phyloP scores from a whole-genome alignment of 2,888 invertebrate genomes.

The Crossocerus cetratus region DNA sequence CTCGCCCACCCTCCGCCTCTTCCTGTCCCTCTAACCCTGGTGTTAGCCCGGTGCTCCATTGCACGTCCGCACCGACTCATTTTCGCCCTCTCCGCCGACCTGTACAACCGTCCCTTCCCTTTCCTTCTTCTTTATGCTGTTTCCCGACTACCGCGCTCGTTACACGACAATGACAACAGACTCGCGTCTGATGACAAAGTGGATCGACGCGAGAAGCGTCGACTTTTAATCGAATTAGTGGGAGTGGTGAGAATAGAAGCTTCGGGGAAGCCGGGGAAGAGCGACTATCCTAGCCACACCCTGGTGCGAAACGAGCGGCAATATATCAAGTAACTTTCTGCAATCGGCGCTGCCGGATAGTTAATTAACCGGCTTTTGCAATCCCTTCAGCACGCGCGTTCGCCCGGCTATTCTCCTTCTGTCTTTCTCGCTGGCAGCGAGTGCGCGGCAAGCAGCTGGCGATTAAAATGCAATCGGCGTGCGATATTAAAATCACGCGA shows the following conservation, averaged over 20 bases:
- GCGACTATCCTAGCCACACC: not conserved
- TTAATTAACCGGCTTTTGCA: not conserved
- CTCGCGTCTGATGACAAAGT: too few relatives aligned
- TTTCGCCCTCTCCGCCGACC: slow-evolving; percentile 41
- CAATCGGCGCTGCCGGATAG: not conserved
- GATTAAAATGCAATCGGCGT: slow-evolving; percentile 31
- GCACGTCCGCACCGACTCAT: slow-evolving; percentile 46
- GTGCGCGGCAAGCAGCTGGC: not conserved
- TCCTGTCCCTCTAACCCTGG: not conserved
- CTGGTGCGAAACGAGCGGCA: not conserved
- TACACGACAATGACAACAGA: not conserved
- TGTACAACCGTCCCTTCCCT: slow-evolving; percentile 15
- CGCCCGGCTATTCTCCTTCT: not conserved
- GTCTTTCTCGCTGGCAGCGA: not conserved
- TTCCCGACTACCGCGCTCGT: slow-evolving; percentile 4
- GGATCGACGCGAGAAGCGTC: too few relatives aligned
- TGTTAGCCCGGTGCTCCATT: slow-evolving; percentile 29
- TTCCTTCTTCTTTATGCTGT: slow-evolving; percentile 41
- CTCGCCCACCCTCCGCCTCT: too few relatives aligned
- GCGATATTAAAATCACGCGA: slow-evolving; percentile 20
- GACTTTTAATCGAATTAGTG: too few relatives aligned
- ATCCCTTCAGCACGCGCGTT: not conserved
- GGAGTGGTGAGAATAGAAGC: too few relatives aligned
- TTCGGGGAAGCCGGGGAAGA: not conserved
- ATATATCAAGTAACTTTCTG: not conserved